Evolutionary conservation across 2,797 vertebrate genomes (phyloP).

Genomic region (Galaxias olidus): DNA sequence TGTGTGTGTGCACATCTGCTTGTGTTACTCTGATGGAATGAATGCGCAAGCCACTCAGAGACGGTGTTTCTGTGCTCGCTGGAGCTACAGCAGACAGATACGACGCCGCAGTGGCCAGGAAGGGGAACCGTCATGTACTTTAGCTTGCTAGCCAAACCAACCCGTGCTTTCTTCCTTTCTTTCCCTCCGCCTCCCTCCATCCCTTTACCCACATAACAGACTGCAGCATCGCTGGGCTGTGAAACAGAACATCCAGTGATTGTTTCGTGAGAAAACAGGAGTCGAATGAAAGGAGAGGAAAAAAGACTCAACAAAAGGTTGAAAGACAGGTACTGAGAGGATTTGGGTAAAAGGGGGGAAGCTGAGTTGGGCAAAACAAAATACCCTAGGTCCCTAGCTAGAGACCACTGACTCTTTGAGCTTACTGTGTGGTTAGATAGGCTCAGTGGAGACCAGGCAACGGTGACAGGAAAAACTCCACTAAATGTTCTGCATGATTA

Average conservation of each 20-base stretch:
- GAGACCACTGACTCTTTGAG: too few relatives aligned
- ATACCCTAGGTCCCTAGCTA: too few relatives aligned
- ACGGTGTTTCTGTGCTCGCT: conserved; percentile 29
- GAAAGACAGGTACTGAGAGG: too few relatives aligned
- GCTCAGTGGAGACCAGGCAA: too few relatives aligned
- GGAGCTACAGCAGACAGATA: conserved; percentile 56
- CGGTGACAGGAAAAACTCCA: too few relatives aligned
- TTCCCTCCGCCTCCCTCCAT: conserved; percentile 5
- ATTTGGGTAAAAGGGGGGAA: too few relatives aligned
- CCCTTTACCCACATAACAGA: conserved; percentile 62
- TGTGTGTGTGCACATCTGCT: not conserved
- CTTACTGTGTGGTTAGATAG: too few relatives aligned
- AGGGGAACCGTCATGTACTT: conserved; percentile 51
- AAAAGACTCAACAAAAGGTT: not conserved
- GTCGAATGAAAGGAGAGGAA: conserved; percentile 44
- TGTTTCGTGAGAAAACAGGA: conserved; percentile 72
- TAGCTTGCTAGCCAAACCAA: not conserved
- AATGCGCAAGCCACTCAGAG: not conserved
- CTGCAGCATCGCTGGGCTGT: conserved; percentile 71
- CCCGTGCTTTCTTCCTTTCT: not conserved
- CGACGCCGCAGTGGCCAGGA: conserved; percentile 51
- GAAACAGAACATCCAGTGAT: conserved; percentile 77
- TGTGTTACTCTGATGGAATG: not conserved
- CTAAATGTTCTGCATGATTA: too few relatives aligned
- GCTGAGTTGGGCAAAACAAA: too few relatives aligned